Conservation (phyloP, 1,140 invertebrate species). For the Heliconius eleuchia region DNA sequence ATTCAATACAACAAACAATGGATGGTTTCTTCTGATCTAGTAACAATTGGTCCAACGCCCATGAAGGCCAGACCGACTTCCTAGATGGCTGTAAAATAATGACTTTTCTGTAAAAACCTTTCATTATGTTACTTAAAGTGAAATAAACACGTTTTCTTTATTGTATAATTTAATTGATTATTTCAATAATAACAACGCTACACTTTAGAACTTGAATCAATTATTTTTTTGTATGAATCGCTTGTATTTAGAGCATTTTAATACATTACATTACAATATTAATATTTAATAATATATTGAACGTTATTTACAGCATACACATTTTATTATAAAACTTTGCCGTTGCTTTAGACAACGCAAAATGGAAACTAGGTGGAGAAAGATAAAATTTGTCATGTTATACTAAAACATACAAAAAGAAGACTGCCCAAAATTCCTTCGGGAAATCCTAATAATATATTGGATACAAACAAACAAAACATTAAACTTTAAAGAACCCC, state of each 20-base stretch:
- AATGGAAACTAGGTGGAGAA: too few relatives aligned
- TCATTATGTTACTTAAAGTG: neutral
- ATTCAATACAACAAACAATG: conserved; percentile 40
- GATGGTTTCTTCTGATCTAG: conserved; percentile 36
- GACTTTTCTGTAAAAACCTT: neutral
- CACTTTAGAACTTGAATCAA: neutral
- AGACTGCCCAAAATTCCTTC: too few relatives aligned
- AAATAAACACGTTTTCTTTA: conserved; percentile 1
- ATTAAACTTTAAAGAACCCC: too few relatives aligned
- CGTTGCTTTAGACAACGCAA: too few relatives aligned
- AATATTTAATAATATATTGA: neutral
- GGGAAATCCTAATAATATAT: too few relatives aligned
- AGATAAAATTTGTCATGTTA: too few relatives aligned
- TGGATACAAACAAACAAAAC: too few relatives aligned
- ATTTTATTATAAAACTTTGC: too few relatives aligned
- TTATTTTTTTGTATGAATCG: neutral
- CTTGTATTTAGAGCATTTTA: neutral
- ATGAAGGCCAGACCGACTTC: conserved; percentile 38
- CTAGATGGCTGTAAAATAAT: conserved; percentile 19
- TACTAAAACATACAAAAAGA: too few relatives aligned
- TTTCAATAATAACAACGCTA: neutral
- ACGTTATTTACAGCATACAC: too few relatives aligned
- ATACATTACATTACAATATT: neutral
- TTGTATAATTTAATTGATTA: neutral
- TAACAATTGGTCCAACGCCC: conserved; percentile 40